Evolutionary conservation across 2,888 invertebrate genomes (phyloP), one percentile per base, ranked within the genome.

Genomic region (Apomyelois bistriatella): DNA sequence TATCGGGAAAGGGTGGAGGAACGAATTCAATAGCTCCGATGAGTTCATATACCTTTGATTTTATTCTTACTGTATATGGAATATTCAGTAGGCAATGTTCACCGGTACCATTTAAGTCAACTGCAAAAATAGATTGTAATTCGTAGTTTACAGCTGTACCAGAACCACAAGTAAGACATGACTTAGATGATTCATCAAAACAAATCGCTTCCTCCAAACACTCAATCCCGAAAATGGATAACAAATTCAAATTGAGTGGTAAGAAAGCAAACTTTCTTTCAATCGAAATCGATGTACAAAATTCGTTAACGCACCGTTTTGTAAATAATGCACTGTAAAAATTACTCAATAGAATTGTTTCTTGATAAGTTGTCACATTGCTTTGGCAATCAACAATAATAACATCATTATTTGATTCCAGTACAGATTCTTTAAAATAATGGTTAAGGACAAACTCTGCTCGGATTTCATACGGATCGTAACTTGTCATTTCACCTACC

Each of bases 181-280:
- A 41, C 41, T 41, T 41, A 41, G 41, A 41, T 41, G 41, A 41
- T 41, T 41, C 41, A 9, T 41, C 38, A 38, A 38, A 38, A 38
- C 38, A 38, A 38, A 38, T 38, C 38, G 38, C 38, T 1, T 38
- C 38, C 41, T 17, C 41, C 41, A 41, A 41, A 41, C 17, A 41
- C 41, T 41, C 41, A 41, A 41, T 41, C 41, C 41, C 41, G 17
- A 41, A 41, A 41, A 17, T 10, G 17, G 41, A 41, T 41, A 41
- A 41, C 41, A 41, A 1, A 36, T 36, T 5, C 12, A 36, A 1
- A 36, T 36, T 36, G 36, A 36, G 36, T 12, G 36, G 36, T 36
- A 41, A 41, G 41, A 41, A 41, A 41, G 41, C 41, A 41, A 41
- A 41, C 9, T 41, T 4, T 41, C 41, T 41, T 41, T 41, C 17